Conservation (phyloP, 2,113 vertebrate genomes). For the Agapornis roseicollis region DNA sequence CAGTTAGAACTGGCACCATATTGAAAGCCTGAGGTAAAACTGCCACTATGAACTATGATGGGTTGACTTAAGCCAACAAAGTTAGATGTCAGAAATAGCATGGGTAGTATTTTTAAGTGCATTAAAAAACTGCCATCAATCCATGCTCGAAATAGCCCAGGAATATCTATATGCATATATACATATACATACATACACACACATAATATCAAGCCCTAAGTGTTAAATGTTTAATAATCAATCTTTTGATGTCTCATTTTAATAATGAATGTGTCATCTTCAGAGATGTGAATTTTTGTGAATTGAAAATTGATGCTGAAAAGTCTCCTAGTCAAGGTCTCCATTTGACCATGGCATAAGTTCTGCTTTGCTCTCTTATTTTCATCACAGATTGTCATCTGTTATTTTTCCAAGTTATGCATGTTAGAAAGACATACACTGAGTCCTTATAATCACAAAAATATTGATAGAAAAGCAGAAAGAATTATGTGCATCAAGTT, state of each 20-base stretch:
- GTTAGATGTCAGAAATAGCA: not conserved
- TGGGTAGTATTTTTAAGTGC: not conserved
- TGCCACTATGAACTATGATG: not conserved
- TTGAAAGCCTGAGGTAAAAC: not conserved
- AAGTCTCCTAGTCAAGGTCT: not conserved
- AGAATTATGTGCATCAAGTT: not conserved
- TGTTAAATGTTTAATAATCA: not conserved
- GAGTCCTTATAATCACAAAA: not conserved
- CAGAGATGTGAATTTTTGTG: not conserved
- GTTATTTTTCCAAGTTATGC: not conserved
- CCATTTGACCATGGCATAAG: not conserved
- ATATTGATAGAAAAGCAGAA: not conserved
- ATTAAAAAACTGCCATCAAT: not conserved
- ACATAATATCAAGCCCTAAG: not conserved
- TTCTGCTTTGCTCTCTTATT: not conserved
- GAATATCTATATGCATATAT: not conserved
- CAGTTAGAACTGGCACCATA: not conserved
- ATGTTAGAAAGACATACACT: not conserved
- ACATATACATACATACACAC: accelerated
- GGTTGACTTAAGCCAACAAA: not conserved
- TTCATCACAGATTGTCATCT: not conserved
- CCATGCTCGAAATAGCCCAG: not conserved
- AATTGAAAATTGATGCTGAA: not conserved
- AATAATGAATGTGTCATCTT: not conserved
- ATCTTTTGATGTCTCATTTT: not conserved